Evolutionary conservation across 1,140 invertebrate genomes (phyloP).

Genomic region (Meteorus sp.): DNA sequence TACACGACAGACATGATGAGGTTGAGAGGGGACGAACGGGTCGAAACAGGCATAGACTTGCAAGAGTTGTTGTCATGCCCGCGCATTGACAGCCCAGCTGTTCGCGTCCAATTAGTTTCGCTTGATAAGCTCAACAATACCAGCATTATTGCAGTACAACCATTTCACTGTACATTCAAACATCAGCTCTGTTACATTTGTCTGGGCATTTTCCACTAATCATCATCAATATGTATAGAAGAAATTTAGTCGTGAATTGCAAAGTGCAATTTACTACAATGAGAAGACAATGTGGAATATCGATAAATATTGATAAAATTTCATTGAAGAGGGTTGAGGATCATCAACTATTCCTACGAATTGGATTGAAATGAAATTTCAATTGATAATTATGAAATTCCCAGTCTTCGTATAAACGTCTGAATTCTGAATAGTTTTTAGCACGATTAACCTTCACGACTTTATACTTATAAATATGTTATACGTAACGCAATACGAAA

Average conservation of each 20-base stretch:
- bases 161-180: conserved; percentile 39
- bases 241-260: neutral
- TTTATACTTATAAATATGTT: too few relatives aligned
- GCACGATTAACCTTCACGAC: too few relatives aligned
- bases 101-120: conserved; percentile 58
- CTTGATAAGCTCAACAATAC: conserved; percentile 60
- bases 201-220: conserved; percentile 15
- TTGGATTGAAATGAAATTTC: too few relatives aligned
- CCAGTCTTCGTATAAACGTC: too few relatives aligned
- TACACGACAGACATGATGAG: conserved; percentile 23
- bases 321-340: too few relatives aligned
- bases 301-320: too few relatives aligned
- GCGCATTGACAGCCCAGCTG: conserved; percentile 49
- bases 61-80: conserved; percentile 15
- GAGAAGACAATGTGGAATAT: too few relatives aligned
- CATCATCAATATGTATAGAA: neutral
- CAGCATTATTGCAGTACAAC: conserved; percentile 55
- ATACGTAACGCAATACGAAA: too few relatives aligned
- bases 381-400: too few relatives aligned
- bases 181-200: conserved; percentile 46
- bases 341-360: too few relatives aligned
- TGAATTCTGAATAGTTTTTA: neutral
- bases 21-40: neutral
- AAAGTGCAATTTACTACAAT: too few relatives aligned
- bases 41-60: neutral